phyloP scores from a whole-genome alignment of 2,797 vertebrate species.

The Ambastaia sidthimunki region DNA sequence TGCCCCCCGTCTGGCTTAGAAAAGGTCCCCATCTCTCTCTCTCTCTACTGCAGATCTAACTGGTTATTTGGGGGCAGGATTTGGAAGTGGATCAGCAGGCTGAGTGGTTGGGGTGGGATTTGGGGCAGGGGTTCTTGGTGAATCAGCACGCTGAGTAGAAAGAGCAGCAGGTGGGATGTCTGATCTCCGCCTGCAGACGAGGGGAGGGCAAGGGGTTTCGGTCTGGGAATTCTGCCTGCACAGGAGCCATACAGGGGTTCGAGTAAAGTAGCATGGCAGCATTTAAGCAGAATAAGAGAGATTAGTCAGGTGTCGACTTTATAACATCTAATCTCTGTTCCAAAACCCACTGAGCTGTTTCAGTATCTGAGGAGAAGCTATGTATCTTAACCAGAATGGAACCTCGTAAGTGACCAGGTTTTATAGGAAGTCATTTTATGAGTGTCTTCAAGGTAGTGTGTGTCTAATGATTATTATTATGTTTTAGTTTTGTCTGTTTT shows the following conservation, averaged over 20 bases:
- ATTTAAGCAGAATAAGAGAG: constrained; percentile 6
- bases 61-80: constrained; percentile 18
- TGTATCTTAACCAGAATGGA: not conserved
- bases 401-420: not conserved
- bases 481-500: no score
- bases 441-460: no score
- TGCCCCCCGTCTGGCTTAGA: constrained; percentile 12
- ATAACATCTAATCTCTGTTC: constrained; percentile 26
- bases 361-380: not conserved
- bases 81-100: constrained; percentile 19
- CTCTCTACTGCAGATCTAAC: constrained; percentile 14
- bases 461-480: no score
- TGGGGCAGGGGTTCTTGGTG: constrained; percentile 31
- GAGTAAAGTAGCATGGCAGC: constrained; percentile 17
- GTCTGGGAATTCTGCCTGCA: constrained; percentile 24
- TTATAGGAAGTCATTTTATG: not conserved
- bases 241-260: constrained; percentile 8
- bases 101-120: constrained; percentile 14
- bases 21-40: not conserved
- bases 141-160: constrained; percentile 36
- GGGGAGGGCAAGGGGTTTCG: constrained; percentile 1
- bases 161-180: constrained; percentile 30
- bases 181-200: constrained; percentile 36
- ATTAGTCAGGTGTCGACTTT: constrained; percentile 28
- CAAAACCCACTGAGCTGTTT: not conserved